Evolutionary conservation across 2,113 vertebrate species (phyloP), one percentile per base, ranked within the genome.

Genomic region (Rutilus rutilus): DNA sequence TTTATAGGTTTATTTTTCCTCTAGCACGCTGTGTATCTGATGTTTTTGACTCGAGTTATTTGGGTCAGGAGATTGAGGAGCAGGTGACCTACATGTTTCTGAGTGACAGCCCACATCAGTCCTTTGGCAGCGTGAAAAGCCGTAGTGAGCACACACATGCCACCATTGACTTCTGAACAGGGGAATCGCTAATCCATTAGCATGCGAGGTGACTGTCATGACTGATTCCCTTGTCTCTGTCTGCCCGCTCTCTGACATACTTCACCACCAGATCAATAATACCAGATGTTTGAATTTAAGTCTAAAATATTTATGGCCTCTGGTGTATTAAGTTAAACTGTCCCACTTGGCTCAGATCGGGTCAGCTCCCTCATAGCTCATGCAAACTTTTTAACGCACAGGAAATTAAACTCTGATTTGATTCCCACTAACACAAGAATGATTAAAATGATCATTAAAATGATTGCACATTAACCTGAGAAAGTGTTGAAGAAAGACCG

Each of bases 81-180:
- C 74, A 60, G 76, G 77, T 81, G 86, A 87, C 86, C 86, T 87
- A 87, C 86, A 80, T 87, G 65, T 73, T 71, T 78, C 76, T 67
- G 64, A 86, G 67, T 75, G 85, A 86, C 85, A 86, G 69, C 85
- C 54, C 21, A 50, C 54, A 82, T 73, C 78, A 64, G 78, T 86
- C 67, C 83, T 85, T 62, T 81, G 82, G 85, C 85, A 82, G 65
- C 82, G 30, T 73, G 82, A 83, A 83, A 73, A 73, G 47, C 54
- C 21, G 21, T 57, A 59, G 10, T 47, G 27, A 65, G 39, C 39
- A 11, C 27, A 52, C 21, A 3, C 21, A 42, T 42, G 39, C 71
- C 23, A 27, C 69, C 57, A 23, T 75, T 82, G 42, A 47, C 80
- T 75, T 82, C 25, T 52, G 36, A 62, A 54, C 10, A 10, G 52